Evolutionary conservation across 2,888 invertebrate genomes (phyloP).

Genomic region (Vannuccia rotundouncinata): DNA sequence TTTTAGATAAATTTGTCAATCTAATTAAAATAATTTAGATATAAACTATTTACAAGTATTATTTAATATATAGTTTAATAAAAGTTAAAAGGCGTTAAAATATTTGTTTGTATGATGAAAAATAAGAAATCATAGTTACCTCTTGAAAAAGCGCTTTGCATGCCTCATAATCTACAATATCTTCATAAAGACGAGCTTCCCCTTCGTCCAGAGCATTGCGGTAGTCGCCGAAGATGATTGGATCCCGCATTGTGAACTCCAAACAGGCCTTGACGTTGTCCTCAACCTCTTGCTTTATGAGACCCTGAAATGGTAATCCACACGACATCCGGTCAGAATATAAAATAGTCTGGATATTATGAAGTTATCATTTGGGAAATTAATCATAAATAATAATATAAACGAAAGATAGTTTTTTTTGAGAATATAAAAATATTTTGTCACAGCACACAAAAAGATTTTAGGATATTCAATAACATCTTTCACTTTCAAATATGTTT

Average conservation of each 20-base stretch:
- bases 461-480: no score
- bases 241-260: constrained; percentile 72
- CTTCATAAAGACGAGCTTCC: constrained; percentile 75
- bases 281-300: constrained; percentile 57
- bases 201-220: constrained; percentile 74
- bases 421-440: neutral
- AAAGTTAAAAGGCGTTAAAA: no score
- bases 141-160: constrained; percentile 80
- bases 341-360: no score
- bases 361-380: neutral
- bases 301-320: constrained; percentile 44
- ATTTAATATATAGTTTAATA: no score
- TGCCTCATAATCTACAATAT: constrained; percentile 79
- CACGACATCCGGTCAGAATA: no score
- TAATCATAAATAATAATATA: neutral
- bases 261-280: constrained; percentile 54
- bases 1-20: no score
- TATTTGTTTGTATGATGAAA: no score
- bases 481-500: no score
- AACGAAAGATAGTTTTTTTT: neutral
- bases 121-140: no score
- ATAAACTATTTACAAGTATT: no score
- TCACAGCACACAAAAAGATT: no score
- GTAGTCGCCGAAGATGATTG: constrained; percentile 79
- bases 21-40: no score